Conservation (phyloP, 2,888 invertebrate genomes). For the Nomada flava region DNA sequence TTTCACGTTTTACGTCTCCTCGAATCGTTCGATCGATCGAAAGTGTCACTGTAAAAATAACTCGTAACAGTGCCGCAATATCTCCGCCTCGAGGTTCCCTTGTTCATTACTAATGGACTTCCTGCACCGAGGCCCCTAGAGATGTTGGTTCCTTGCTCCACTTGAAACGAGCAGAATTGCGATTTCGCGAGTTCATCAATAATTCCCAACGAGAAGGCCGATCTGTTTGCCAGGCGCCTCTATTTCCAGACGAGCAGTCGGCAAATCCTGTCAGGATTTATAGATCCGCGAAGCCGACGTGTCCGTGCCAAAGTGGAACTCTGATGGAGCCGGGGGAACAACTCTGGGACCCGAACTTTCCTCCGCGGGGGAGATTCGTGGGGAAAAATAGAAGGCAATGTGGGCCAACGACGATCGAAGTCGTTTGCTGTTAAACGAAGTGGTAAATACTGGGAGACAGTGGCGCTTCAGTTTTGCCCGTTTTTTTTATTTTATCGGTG, state of each 20-base stretch:
- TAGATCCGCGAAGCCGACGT: constrained; percentile 10
- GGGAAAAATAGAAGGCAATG: constrained; percentile 1
- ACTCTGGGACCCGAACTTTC: not conserved
- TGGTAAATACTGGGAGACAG: not conserved
- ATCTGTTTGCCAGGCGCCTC: constrained; percentile 7
- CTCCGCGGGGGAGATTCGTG: not conserved
- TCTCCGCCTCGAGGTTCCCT: constrained; percentile 1
- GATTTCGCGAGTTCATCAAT: constrained; percentile 20
- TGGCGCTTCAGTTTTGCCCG: not conserved
- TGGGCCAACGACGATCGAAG: constrained; percentile 16
- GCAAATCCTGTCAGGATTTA: constrained; percentile 42
- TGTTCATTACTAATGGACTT: constrained; percentile 39
- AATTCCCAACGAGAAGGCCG: constrained; percentile 28
- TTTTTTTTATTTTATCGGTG: not conserved
- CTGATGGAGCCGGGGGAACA: not conserved
- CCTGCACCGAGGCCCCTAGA: not conserved
- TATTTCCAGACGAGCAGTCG: constrained; percentile 5
- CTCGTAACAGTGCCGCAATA: not conserved
- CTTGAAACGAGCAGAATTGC: constrained; percentile 18
- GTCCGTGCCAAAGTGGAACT: constrained; percentile 5
- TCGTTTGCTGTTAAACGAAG: constrained; percentile 1
- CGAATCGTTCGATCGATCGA: not conserved
- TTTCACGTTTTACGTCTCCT: no score
- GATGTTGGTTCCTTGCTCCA: not conserved
- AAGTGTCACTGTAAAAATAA: not conserved